These are phyloP conservation scores for Aradus depressus DNA, from an alignment of 2,888 invertebrate species.

Conservation along the genomic window DNA sequence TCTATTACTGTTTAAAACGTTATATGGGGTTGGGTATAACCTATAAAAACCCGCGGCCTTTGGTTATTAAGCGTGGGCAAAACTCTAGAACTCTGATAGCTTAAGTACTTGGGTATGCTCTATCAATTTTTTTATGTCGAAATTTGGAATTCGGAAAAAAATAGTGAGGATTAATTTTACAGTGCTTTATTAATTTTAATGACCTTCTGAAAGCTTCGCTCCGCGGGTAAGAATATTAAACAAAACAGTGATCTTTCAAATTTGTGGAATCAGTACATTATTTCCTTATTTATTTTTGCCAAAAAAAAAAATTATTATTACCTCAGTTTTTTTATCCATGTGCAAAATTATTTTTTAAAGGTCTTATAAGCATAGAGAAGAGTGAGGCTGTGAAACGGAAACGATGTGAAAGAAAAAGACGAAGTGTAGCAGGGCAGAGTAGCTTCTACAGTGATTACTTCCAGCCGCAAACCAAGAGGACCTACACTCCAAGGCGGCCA, in stretches of 20 bases:
- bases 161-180: background rate
- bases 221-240: too few relatives aligned
- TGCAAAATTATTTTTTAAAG: too few relatives aligned
- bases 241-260: too few relatives aligned
- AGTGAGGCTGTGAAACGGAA: slow-evolving; percentile 14
- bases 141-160: too few relatives aligned
- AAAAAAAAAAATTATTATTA: slow-evolving; percentile 4
- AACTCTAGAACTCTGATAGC: too few relatives aligned
- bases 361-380: slow-evolving; percentile 20
- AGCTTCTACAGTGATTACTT: slow-evolving; percentile 24
- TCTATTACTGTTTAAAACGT: too few relatives aligned
- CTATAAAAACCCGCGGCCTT: too few relatives aligned
- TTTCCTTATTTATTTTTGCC: background rate
- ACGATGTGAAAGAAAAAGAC: slow-evolving; percentile 21
- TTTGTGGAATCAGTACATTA: too few relatives aligned
- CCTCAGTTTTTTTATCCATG: too few relatives aligned
- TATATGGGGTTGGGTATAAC: too few relatives aligned
- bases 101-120: too few relatives aligned
- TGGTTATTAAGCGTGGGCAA: too few relatives aligned
- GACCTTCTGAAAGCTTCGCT: background rate
- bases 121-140: background rate
- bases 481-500: slow-evolving; percentile 8
- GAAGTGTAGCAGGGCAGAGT: slow-evolving; percentile 25
- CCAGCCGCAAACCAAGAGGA: slow-evolving; percentile 11
- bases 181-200: background rate